Evolutionary conservation across 2,888 invertebrate genomes (phyloP).

Genomic region (Cecidostiba fungosa): DNA sequence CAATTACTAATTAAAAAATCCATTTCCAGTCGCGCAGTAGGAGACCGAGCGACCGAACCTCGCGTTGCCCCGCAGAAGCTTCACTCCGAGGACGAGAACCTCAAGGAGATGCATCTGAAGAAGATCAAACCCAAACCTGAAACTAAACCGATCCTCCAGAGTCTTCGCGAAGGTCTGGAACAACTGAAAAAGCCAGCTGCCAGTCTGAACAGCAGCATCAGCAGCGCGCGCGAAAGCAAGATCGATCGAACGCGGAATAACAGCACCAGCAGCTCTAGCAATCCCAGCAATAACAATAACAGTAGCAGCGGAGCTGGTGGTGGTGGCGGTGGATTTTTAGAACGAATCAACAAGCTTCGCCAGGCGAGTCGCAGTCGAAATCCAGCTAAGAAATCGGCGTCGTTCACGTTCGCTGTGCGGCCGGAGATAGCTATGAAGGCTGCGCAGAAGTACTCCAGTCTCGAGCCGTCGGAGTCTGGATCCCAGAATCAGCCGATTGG

Average conservation of each 20-base stretch:
- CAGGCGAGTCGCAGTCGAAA: slow-evolving; percentile 75
- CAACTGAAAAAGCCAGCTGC: slow-evolving; percentile 72
- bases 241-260: slow-evolving; percentile 45
- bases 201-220: slow-evolving; percentile 35
- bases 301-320: slow-evolving; percentile 72
- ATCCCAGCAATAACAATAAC: slow-evolving; percentile 52
- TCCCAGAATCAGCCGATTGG: slow-evolving; percentile 18
- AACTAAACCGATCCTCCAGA: slow-evolving; percentile 76
- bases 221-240: slow-evolving; percentile 71
- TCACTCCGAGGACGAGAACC: slow-evolving; percentile 69
- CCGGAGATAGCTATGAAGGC: slow-evolving; percentile 75
- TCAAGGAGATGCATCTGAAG: slow-evolving; percentile 77
- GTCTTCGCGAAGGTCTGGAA: slow-evolving; percentile 76
- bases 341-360: slow-evolving; percentile 76
- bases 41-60: slow-evolving; percentile 78
- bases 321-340: slow-evolving; percentile 76
- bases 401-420: slow-evolving; percentile 78
- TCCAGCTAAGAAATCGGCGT: slow-evolving; percentile 79
- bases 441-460: slow-evolving; percentile 76
- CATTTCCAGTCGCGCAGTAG: slow-evolving; percentile 75
- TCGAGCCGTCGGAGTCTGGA: slow-evolving; percentile 71
- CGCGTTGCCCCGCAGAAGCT: slow-evolving; percentile 77
- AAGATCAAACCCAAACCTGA: slow-evolving; percentile 77
- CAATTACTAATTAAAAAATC: background rate
- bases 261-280: slow-evolving; percentile 39